These are phyloP conservation scores for Axis porcinus DNA, from an alignment of 2,113 vertebrate species.

Conservation along the genomic window DNA sequence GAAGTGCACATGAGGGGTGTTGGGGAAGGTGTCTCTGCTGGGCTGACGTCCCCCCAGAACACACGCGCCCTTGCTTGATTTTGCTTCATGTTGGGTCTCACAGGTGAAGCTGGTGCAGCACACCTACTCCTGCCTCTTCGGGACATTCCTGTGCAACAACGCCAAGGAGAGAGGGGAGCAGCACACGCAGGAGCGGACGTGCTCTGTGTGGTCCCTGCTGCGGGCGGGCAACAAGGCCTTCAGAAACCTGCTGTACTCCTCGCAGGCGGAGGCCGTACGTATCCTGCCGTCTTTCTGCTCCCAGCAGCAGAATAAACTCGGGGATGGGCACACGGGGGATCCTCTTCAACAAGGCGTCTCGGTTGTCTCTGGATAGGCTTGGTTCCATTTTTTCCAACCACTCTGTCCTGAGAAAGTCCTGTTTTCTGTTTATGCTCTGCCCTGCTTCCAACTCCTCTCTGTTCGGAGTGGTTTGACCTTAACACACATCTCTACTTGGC, in stretches of 20 bases:
- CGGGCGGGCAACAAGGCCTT: conserved; percentile 94
- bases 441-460: neutral
- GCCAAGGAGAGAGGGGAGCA: conserved; percentile 95
- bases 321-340: neutral
- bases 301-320: neutral
- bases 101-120: conserved; percentile 99
- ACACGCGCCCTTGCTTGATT: neutral
- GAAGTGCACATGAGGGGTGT: neutral
- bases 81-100: neutral
- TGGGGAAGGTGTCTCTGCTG: neutral
- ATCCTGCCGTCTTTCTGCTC: neutral
- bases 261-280: conserved; percentile 95
- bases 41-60: neutral
- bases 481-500: neutral
- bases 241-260: conserved; percentile 97
- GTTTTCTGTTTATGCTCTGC: neutral
- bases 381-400: neutral
- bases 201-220: conserved; percentile 97
- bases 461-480: neutral
- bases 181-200: conserved; percentile 93
- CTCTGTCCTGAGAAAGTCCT: neutral
- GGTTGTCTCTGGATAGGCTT: neutral
- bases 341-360: neutral
- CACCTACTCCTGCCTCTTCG: conserved; percentile 98
- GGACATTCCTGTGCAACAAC: conserved; percentile 99